A percentile compares a stretch with the other conserved stretches of the same genome.
Evolutionary conservation across 2,113 vertebrate genomes (phyloP).

Genomic region (Cryptotis parvus): DNA sequence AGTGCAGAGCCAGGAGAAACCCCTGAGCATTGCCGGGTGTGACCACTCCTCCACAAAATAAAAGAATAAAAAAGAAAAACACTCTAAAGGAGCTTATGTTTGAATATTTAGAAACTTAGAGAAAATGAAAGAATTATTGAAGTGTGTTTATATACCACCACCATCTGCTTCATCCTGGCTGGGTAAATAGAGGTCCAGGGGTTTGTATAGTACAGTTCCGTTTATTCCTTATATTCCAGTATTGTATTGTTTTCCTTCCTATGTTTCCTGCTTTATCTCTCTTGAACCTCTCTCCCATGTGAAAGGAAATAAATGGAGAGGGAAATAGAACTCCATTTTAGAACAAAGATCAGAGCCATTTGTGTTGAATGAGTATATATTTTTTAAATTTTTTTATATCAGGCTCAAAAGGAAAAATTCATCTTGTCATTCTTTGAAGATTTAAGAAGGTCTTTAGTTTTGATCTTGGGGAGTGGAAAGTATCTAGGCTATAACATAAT

Average conservation of each 20-base stretch:
- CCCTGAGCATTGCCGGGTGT: too few relatives aligned
- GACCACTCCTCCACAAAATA: too few relatives aligned
- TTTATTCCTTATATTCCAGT: not conserved
- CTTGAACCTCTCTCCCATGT: not conserved
- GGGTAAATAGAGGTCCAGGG: too few relatives aligned
- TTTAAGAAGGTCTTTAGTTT: not conserved
- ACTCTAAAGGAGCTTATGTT: not conserved
- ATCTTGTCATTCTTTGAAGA: not conserved
- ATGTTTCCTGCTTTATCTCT: not conserved
- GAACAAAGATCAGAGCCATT: not conserved
- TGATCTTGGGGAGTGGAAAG: not conserved
- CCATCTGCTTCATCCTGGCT: not conserved
- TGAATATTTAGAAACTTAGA: not conserved
- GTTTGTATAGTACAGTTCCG: not conserved
- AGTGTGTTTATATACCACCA: not conserved
- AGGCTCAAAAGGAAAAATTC: constrained; percentile 6
- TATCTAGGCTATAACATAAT: not conserved
- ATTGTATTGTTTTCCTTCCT: not conserved
- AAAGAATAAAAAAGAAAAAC: too few relatives aligned
- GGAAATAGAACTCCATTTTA: not conserved
- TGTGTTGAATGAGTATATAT: not conserved
- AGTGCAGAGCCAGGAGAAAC: too few relatives aligned
- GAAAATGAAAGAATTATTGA: not conserved
- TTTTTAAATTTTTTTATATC: not conserved
- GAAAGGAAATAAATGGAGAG: not conserved